Conservation (phyloP, 2,888 invertebrate genomes). For the Hydropsyche betteni region DNA sequence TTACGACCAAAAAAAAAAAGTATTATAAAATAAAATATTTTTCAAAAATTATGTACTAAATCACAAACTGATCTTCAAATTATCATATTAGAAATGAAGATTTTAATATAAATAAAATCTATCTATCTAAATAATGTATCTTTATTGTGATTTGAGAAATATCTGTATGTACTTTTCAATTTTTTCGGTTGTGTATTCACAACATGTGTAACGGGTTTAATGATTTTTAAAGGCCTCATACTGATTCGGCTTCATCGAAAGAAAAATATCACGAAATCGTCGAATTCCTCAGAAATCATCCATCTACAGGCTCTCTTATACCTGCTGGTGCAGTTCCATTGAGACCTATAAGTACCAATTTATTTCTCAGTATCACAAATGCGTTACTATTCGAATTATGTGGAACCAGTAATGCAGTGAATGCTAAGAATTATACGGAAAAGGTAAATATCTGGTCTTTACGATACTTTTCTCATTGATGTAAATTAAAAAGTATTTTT, state of each 20-base stretch:
- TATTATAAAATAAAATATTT: too few relatives aligned
- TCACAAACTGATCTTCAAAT: too few relatives aligned
- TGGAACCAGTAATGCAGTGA: conserved; percentile 56
- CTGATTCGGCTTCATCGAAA: conserved; percentile 60
- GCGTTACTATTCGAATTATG: conserved; percentile 54
- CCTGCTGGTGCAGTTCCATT: conserved; percentile 52
- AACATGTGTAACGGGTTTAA: too few relatives aligned
- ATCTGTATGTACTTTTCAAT: too few relatives aligned
- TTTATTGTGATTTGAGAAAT: too few relatives aligned
- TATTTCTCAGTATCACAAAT: conserved; percentile 60
- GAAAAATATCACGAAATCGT: conserved; percentile 54
- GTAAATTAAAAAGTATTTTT: conserved; percentile 10
- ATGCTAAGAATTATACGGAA: conserved; percentile 61
- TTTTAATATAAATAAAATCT: too few relatives aligned
- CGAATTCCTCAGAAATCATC: conserved; percentile 55
- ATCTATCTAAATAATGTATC: too few relatives aligned
- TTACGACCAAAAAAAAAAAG: too few relatives aligned
- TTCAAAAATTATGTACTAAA: too few relatives aligned
- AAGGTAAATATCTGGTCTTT: conserved; percentile 55
- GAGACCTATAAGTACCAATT: conserved; percentile 63
- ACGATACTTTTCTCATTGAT: too few relatives aligned
- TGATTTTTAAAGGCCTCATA: conserved; percentile 56
- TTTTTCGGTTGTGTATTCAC: too few relatives aligned
- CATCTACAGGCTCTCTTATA: conserved; percentile 45
- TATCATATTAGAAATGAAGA: too few relatives aligned